Base-by-base conservation (phyloP, 2,797 vertebrate genomes). In the Halcyon leucocephala region DNA sequence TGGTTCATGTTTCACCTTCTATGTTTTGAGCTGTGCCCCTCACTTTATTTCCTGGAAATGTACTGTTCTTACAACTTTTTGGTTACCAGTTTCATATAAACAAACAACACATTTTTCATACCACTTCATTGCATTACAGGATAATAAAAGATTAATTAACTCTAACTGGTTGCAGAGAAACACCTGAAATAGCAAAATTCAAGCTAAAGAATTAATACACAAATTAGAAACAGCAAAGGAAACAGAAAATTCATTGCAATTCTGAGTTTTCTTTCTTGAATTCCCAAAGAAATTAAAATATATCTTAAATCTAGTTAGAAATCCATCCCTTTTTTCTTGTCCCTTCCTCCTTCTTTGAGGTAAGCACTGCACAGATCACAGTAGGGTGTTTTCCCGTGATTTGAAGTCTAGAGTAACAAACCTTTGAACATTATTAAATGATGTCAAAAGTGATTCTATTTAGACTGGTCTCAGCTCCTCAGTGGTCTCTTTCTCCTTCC, bases 401-500 rank as follows among this genome's bases (percentile, higher is more conserved):
- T 92, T 92, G 44, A 89, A 87, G 60, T 78, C 51, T 82, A 48
- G 55, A 82, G 51, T 42, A 82, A 71, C 71, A 72, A 72, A 76
- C 13, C 44, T 89, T 89, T 91, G 89, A 95, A 73, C 2, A 0
- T 60, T 48, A 87, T 67, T 77, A 82, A 76, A 62, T 1, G 1
- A 86, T 12, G 2, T 89, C 78, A 95, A 77, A 90, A 73, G 35
- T 7, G 2, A 77, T 86, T 84, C 35, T 95, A 10, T 94, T 95
- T 91, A 95, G 86, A 58, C 66, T 79, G 39, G n/a, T 77, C 51
- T 89, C 62, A 86, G 58, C 31, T 86, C 29, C 49, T 93, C 54
- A 82, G 74, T 95, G 86, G 93, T 86, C 80, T 93, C 57, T 86
- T 92, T 92, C 93, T 96, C 77, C 94, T 95, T 93, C 80, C 91